Conservation (phyloP, 2,113 vertebrate species). For the Xiphorhynchus elegans region DNA sequence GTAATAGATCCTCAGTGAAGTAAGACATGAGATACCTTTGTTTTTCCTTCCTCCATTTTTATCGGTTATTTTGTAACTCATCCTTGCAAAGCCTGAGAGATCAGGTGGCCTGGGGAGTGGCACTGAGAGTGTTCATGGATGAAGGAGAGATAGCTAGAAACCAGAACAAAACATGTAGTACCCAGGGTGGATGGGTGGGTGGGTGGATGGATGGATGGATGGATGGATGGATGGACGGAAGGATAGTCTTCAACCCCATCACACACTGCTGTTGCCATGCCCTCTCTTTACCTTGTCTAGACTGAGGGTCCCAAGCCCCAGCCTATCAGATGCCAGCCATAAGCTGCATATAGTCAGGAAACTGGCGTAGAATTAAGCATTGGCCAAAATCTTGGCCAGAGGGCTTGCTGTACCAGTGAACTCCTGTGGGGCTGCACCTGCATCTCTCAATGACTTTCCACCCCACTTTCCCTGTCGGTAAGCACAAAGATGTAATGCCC, state of each 20-base stretch:
- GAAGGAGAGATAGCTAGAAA: neutral
- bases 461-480: rapidly evolving
- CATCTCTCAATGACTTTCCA: neutral
- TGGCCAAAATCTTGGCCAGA: neutral
- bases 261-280: neutral
- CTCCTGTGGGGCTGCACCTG: rapidly evolving
- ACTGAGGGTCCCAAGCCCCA: neutral
- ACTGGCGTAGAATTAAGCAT: neutral
- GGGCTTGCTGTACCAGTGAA: neutral
- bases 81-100: neutral
- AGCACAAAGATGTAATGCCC: neutral
- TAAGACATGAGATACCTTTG: rapidly evolving
- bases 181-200: neutral
- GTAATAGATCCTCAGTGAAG: neutral
- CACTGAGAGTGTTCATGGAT: neutral
- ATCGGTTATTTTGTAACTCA: neutral
- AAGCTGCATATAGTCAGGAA: neutral
- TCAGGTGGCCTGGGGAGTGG: rapidly evolving
- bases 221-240: neutral
- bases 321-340: neutral
- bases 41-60: neutral
- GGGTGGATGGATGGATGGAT: neutral
- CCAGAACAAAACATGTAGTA: neutral
- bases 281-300: neutral
- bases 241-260: neutral